Conservation (phyloP, 2,888 invertebrate genomes). For the Hofmannophila pseudospretella region DNA sequence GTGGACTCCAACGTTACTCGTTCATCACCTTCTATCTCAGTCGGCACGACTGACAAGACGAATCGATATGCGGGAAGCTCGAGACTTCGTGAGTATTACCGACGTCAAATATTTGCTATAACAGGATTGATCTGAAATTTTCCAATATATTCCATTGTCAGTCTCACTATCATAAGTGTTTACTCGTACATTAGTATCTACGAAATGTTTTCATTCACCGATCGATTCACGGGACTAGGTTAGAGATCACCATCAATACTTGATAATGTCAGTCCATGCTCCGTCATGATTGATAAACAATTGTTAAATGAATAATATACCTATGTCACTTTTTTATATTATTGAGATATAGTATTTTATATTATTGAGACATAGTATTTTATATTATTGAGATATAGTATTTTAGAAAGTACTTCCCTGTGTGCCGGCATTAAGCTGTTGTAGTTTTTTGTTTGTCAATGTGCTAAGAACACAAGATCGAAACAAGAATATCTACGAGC, state of each 20-base stretch:
- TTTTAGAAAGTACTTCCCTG: no score
- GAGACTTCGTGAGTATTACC: conserved; percentile 66
- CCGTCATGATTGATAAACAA: no score
- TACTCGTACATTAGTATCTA: background rate
- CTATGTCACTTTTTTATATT: no score
- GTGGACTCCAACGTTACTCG: conserved; percentile 73
- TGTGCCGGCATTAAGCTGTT: no score
- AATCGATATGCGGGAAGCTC: conserved; percentile 75
- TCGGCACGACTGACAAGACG: conserved; percentile 67
- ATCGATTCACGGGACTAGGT: background rate
- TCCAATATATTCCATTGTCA: conserved; percentile 18
- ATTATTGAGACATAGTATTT: no score
- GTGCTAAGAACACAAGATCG: no score
- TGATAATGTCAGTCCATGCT: no score
- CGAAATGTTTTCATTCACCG: background rate
- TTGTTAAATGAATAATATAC: no score
- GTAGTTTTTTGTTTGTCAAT: no score
- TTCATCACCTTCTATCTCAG: conserved; percentile 72
- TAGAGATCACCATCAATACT: background rate
- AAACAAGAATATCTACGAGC: no score
- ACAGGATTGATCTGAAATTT: conserved; percentile 21
- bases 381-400: no score
- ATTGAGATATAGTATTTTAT: no score
- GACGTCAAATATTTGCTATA: conserved; percentile 52
- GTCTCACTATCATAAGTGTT: background rate